phyloP scores from a whole-genome alignment of 2,113 vertebrate genomes.

The Tringa solitaria region DNA sequence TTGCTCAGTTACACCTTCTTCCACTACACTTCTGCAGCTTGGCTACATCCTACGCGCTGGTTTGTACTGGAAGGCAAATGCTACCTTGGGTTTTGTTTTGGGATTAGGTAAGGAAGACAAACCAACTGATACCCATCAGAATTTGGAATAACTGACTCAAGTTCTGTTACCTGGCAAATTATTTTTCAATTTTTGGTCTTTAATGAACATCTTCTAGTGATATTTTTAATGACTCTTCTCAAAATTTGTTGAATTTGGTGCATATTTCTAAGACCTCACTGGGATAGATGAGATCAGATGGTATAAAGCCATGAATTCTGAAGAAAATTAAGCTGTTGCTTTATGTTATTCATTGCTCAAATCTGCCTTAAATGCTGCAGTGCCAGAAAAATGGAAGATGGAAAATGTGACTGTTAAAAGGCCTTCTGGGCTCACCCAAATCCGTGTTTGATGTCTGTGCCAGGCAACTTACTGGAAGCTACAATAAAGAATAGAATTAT shows the following conservation, averaged over 20 bases:
- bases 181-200: not conserved
- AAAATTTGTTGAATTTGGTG: not conserved
- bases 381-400: slow-evolving; percentile 19
- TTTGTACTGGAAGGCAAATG: not conserved
- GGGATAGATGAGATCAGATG: not conserved
- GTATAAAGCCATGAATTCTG: not conserved
- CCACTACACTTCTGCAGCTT: not conserved
- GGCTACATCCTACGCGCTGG: rapidly evolving
- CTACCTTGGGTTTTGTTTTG: not conserved
- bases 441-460: not conserved
- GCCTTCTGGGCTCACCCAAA: not conserved
- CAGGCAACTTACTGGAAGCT: slow-evolving; percentile 23
- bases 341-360: not conserved
- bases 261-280: not conserved
- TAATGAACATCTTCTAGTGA: not conserved
- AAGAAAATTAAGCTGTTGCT: not conserved
- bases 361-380: not conserved
- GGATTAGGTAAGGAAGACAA: not conserved
- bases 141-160: not conserved
- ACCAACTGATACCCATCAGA: not conserved
- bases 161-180: not conserved
- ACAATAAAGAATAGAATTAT: not conserved
- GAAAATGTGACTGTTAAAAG: not conserved
- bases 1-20: not conserved
- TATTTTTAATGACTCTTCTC: not conserved